Base-by-base conservation (phyloP, 1,140 invertebrate genomes). In the Harlomillsia oculata region DNA sequence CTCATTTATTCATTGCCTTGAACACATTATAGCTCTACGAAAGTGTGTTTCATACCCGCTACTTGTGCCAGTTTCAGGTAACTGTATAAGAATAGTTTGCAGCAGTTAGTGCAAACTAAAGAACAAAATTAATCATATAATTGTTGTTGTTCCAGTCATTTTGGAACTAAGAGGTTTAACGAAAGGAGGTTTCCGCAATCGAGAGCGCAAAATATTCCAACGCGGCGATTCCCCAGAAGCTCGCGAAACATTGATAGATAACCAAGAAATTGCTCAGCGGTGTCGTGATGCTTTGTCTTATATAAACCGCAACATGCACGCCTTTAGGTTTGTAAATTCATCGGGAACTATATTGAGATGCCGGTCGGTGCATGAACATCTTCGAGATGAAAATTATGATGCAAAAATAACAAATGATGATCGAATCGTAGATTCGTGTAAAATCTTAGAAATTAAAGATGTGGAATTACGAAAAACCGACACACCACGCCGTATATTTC, bases 301-400 rank as follows among this genome's bases (percentile, higher is more conserved):
- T 21, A 40, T 64, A 8, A 21, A 59, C 6, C n/a, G 16, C 0
- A 6, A 53, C 5, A 20, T 40, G 18, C 2, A 26, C 5, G 8
- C 18, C 13, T 59, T 62, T 30, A 11, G 20, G 28, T 29, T 62
- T 8, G 30, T 59, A 11, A 59, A 50, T 3, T 46, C 30, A 11
- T 51, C 52, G 1, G 60, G 56, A 18, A 41, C 28, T 11, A 28
- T 18, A 14, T 1, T 55, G 25, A 43, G 39, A 25, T 21, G 13
- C 5, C 6, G 32, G 18, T 48, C 32, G 18, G 5, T 53, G 20
- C 39, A 53, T 16, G 40, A 46, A 5, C 37, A 41, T 20, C 20
- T 60, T 8, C 23, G 20, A 20, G 59, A 64, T 34, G 53, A 61
- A 14, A 44, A 50, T 16, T 64, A 44, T 25, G 55, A 64, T 34